A percentile compares a stretch with the other conserved stretches of the same genome.
phyloP scores from a whole-genome alignment of 92 coral and sea anemone genomes.

The Chrysogorgia sp. region DNA sequence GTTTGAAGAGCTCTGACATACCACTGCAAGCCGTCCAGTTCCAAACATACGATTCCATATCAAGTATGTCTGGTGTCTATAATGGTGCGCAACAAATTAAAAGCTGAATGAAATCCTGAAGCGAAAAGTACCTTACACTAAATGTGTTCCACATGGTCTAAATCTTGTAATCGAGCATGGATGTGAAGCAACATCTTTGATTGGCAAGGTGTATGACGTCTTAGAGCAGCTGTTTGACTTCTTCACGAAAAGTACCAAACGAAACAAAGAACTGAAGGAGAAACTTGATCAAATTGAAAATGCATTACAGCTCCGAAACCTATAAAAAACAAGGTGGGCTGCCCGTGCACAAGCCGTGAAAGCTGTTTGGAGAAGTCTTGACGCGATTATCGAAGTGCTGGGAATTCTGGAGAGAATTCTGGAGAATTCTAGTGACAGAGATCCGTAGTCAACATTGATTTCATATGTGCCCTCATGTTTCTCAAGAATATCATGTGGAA shows the following conservation, averaged over 20 bases:
- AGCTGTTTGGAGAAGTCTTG: constrained; percentile 10
- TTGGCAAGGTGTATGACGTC: too few species aligned
- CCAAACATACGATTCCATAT: not conserved
- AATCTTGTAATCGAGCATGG: too few species aligned
- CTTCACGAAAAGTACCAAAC: constrained; percentile 1
- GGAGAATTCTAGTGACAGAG: not conserved
- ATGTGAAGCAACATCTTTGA: too few species aligned
- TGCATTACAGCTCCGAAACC: constrained; percentile 11
- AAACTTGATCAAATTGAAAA: not conserved
- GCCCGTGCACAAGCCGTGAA: constrained; percentile 10
- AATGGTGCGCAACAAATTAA: too few species aligned
- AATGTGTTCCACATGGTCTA: too few species aligned
- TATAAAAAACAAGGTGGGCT: constrained; percentile 1
- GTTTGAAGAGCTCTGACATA: not conserved
- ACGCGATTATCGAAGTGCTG: not conserved
- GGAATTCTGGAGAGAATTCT: not conserved
- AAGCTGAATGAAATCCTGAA: too few species aligned
- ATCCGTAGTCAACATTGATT: constrained; percentile 13
- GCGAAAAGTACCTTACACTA: too few species aligned
- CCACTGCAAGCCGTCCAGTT: constrained; percentile 5
- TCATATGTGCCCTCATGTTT: constrained; percentile 3
- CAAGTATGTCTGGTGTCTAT: not conserved
- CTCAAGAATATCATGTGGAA: constrained; percentile 1
- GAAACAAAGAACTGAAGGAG: not conserved
- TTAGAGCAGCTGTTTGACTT: constrained; percentile 3